These are phyloP conservation scores for Pelecanus crispus DNA, from an alignment of 2,113 vertebrate species.

Conservation along the genomic window DNA sequence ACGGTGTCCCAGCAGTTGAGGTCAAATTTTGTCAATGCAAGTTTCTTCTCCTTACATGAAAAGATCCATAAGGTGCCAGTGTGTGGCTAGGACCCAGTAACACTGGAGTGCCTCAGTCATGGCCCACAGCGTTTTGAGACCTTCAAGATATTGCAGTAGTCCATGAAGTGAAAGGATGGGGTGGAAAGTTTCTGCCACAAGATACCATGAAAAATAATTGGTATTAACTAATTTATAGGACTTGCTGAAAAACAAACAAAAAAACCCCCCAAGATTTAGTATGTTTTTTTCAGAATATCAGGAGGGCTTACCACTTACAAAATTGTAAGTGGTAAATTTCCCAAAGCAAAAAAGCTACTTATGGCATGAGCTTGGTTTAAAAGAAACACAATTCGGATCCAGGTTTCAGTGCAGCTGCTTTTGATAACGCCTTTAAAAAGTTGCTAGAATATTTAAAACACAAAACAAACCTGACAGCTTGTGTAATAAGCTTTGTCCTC, in stretches of 20 bases:
- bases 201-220: background rate
- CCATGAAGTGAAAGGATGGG: background rate
- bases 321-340: background rate
- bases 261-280: background rate
- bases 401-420: background rate
- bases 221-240: background rate
- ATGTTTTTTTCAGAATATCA: background rate
- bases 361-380: background rate
- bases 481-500: background rate
- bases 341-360: background rate
- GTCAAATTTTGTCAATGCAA: background rate
- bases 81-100: background rate
- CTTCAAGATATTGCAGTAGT: background rate
- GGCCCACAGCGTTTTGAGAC: background rate
- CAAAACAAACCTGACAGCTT: background rate
- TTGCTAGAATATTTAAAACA: background rate
- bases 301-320: background rate
- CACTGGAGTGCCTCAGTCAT: background rate
- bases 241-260: background rate
- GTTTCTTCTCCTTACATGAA: background rate
- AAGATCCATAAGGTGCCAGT: background rate
- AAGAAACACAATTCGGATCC: background rate
- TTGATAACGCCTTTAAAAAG: background rate
- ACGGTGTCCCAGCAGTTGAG: background rate
- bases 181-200: background rate